Base-by-base conservation (phyloP, 2,888 invertebrate genomes). In the Rhagonycha fulva region DNA sequence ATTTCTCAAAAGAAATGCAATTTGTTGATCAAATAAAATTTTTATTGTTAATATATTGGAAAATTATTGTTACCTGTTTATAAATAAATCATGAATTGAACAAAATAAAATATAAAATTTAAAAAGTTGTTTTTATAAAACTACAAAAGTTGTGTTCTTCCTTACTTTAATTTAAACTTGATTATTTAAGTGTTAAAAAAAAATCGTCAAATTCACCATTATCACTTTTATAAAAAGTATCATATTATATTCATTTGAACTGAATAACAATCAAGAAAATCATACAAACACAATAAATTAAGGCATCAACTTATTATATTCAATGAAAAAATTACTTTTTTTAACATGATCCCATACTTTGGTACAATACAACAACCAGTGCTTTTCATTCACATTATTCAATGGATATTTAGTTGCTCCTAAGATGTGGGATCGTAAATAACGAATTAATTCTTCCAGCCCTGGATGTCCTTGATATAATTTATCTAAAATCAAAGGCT, bases 321-420 rank as follows among this genome's bases (percentile, higher is more conserved):
- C 96, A 81, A 94, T 91, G 84, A 95, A 95, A 84, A 96, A 92
- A 63, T 93, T 93, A 84, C 95, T 95, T 84, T 96, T 96, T 83
- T 93, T 94, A 70, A 96, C 93, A 62, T 93, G 93, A 81, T 96
- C 96, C 94, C 95, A 95, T 0, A 94, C 94, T 87, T 94, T 94
- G 66, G 91, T 91, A 84, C 94, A 94, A 87, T 94, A 96, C 80
- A 94, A 93, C 84, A 94, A 92, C 96, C 96, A 96, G 82, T 94
- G 94, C 85, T 92, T 94, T 86, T 96, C 96, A 0, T 94, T 93
- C 9, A 93, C 91, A 80, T 94, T 94, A 0, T 94, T 94, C 80
- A 96, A 89, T 62, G 92, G 91, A 84, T 92, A 92, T 79, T 93
- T 90, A 68, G 92, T 90, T 28, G 93, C 91, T 4, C 95, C 92